phyloP scores from a whole-genome alignment of 2,113 vertebrate genomes.

The Chionodraco myersi region DNA sequence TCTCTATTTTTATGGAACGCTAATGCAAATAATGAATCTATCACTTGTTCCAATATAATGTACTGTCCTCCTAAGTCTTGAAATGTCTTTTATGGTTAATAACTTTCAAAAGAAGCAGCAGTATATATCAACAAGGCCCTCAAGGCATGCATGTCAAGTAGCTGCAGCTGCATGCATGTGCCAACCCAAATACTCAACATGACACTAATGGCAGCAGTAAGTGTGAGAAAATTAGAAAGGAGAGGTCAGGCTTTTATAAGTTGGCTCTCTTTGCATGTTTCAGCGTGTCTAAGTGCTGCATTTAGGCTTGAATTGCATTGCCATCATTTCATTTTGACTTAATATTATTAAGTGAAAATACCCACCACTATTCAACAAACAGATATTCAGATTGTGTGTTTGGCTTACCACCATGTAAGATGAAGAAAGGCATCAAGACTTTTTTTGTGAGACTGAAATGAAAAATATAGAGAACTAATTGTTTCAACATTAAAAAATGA shows the following conservation, averaged over 20 bases:
- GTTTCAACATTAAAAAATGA: background rate
- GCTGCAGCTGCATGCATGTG: conserved; percentile 39
- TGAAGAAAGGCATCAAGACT: too few species aligned
- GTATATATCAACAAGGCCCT: background rate
- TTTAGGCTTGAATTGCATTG: background rate
- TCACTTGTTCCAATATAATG: background rate
- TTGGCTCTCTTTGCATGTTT: background rate
- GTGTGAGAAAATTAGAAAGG: background rate
- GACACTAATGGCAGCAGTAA: conserved; percentile 20
- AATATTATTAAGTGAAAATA: background rate
- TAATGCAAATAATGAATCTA: background rate
- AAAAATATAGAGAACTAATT: too few species aligned
- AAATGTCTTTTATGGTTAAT: background rate
- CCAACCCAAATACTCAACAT: background rate
- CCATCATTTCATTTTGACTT: background rate
- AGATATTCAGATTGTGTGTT: background rate
- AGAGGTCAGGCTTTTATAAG: background rate
- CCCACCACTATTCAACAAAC: background rate
- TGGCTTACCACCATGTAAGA: background rate
- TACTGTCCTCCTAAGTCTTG: too few species aligned
- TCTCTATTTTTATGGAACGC: too few species aligned
- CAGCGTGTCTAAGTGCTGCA: background rate
- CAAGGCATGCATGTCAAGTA: background rate
- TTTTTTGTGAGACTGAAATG: background rate
- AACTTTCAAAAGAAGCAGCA: background rate